Base-by-base conservation (phyloP, 2,888 invertebrate species). In the Bibio marci region DNA sequence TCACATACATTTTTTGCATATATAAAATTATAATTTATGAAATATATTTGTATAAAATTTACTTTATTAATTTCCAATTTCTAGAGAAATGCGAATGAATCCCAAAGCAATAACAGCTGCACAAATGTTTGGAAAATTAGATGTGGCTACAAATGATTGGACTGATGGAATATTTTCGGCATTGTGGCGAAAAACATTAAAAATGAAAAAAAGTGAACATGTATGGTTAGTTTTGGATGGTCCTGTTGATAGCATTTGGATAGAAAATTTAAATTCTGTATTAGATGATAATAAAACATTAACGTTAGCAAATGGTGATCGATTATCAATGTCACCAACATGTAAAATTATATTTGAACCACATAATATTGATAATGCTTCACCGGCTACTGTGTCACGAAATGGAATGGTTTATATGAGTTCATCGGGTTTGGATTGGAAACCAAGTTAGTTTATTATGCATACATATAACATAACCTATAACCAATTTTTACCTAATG, bases 101-200 rank as follows among this genome's bases (percentile, higher is more conserved):
- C 95, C 95, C 0, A 95, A 95, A 65, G 87, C 94, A 13, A 94
- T 95, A 52, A 94, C 94, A 12, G 87, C 94, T 0, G 79, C 92
- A 0, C 94, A 95, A 67, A 95, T 95, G 95, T 95, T 95, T 57
- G 95, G 95, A 0, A 73, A 90, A 22, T 65, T 94, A 17, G 94
- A 95, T 55, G 94, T 95, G 0, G 92, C 94, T 3, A 95, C 94
- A 2, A 95, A 95, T 54, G 95, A 95, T 55, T 95, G 95, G 95
- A 95, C 94, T 0, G 94, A 95, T 58, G 95, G 95, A 6, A 92
- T 95, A 52, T 95, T 95, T 62, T 92, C 94, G 1, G 90, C 94
- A 0, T 65, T 95, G 0, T 95, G 94, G 95, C 70, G 94, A 30
- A 90, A 92, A 63, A 92, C 94, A 0, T 68, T 91, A 2, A 87